A percentile compares a stretch with the other conserved stretches of the same genome.
These are phyloP conservation scores for Pollenia labialis DNA, from an alignment of 2,888 invertebrate genomes.

Conservation along the genomic window DNA sequence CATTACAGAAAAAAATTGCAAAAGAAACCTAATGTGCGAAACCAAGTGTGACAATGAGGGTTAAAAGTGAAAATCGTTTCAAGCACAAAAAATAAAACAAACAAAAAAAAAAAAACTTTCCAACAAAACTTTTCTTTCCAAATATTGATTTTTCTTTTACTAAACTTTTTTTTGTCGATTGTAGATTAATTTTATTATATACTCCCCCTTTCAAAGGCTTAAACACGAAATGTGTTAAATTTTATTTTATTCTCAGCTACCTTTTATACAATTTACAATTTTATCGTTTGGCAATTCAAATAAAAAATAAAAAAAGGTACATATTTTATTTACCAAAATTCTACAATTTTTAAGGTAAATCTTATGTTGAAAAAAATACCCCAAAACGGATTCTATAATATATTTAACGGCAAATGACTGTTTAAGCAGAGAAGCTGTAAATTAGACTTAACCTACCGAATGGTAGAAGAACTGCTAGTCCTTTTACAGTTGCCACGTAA, in stretches of 20 bases:
- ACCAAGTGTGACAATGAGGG: slow-evolving; percentile 55
- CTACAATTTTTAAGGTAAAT: slow-evolving; percentile 52
- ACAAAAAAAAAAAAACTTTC: background rate
- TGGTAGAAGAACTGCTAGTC: slow-evolving; percentile 2
- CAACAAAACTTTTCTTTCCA: background rate
- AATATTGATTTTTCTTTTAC: slow-evolving; percentile 47
- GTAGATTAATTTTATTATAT: slow-evolving; percentile 44
- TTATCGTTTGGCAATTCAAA: slow-evolving; percentile 39
- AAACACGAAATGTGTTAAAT: slow-evolving; percentile 32
- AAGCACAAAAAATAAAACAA: background rate
- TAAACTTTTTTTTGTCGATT: background rate
- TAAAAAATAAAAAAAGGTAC: background rate
- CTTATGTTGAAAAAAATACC: slow-evolving; percentile 24
- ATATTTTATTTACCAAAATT: slow-evolving; percentile 41
- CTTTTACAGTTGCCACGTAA: background rate
- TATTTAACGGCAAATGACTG: slow-evolving; percentile 59
- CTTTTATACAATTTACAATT: slow-evolving; percentile 44
- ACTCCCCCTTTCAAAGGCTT: slow-evolving; percentile 41
- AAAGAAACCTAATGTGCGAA: background rate
- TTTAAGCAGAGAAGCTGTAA: slow-evolving; percentile 74
- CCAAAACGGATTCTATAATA: slow-evolving; percentile 33
- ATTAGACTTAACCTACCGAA: slow-evolving; percentile 72
- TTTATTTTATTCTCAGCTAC: slow-evolving; percentile 38
- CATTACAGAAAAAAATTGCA: background rate
- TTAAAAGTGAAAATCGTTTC: slow-evolving; percentile 51